Conservation (phyloP, 1,140 invertebrate species). For the Xylocopa sonorina region DNA sequence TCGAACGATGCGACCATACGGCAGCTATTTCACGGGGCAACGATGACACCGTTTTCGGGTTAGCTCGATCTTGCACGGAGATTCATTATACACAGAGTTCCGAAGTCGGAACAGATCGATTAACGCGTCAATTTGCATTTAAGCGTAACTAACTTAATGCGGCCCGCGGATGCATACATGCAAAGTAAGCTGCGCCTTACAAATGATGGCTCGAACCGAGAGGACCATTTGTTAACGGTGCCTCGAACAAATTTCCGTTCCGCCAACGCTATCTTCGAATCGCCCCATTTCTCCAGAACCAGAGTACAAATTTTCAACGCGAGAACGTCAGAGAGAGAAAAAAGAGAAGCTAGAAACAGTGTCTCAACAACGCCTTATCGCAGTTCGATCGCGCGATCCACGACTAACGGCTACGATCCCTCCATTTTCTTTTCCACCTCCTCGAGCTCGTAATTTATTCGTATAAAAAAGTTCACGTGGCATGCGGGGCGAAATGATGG, state of each 20-base stretch:
- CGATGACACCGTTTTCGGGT: conserved; percentile 20
- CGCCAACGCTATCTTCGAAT: neutral
- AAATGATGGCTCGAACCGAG: conserved; percentile 68
- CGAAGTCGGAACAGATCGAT: conserved; percentile 72
- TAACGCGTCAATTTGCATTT: conserved; percentile 80
- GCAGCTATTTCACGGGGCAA: neutral
- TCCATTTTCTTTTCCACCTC: too few relatives aligned
- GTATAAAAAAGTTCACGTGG: too few relatives aligned
- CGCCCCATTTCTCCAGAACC: neutral
- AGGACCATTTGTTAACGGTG: conserved; percentile 62
- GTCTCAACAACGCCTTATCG: too few relatives aligned
- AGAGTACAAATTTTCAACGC: too few relatives aligned
- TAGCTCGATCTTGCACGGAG: conserved; percentile 32
- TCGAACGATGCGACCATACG: too few relatives aligned
- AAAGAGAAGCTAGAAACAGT: too few relatives aligned
- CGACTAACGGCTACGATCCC: too few relatives aligned
- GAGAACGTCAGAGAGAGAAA: too few relatives aligned
- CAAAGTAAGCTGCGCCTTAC: conserved; percentile 69
- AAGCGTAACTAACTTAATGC: conserved; percentile 81
- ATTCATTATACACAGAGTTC: conserved; percentile 65
- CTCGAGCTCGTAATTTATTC: too few relatives aligned
- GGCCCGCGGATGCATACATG: conserved; percentile 74
- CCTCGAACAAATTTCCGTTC: conserved; percentile 63
- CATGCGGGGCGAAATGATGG: neutral
- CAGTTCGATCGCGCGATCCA: too few relatives aligned